Percentiles rank a stretch among this genome's conserved stretches.
Evolutionary conservation across 1,140 invertebrate species (phyloP).

Genomic region (Drosophila obscura): DNA sequence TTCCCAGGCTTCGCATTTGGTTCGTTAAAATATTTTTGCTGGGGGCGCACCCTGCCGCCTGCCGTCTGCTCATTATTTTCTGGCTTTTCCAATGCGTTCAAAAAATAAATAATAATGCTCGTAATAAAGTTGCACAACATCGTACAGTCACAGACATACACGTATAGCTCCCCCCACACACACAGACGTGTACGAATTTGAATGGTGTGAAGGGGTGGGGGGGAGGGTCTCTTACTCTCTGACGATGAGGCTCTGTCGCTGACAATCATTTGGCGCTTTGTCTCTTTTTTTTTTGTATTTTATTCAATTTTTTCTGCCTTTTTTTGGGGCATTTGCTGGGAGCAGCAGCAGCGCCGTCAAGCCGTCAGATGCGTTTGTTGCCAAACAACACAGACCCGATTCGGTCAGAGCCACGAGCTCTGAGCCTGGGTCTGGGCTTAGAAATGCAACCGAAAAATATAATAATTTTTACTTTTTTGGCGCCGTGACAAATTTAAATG

Average conservation of each 20-base stretch:
- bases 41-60: conserved; percentile 34
- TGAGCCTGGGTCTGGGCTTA: conserved; percentile 25
- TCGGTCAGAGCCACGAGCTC: no score
- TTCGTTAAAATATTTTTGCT: conserved; percentile 31
- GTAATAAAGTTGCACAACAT: conserved; percentile 52
- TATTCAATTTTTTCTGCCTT: conserved; percentile 40
- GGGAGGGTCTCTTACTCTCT: not conserved
- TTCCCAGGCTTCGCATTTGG: conserved; percentile 39
- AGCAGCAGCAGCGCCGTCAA: conserved; percentile 34
- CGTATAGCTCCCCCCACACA: not conserved
- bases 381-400: conserved; percentile 16
- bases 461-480: conserved; percentile 41
- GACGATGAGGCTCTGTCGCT: conserved; percentile 9
- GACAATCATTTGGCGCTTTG: conserved; percentile 20
- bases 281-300: conserved; percentile 17
- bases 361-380: conserved; percentile 53
- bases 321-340: conserved; percentile 49
- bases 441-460: conserved; percentile 52
- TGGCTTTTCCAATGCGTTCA: conserved; percentile 42
- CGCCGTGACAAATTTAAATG: conserved; percentile 61
- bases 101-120: conserved; percentile 31
- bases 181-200: conserved; percentile 42
- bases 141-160: no score
- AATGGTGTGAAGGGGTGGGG: conserved; percentile 17
- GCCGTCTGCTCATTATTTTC: conserved; percentile 37